phyloP scores from a whole-genome alignment of 2,797 vertebrate species.

The Amniataba percoides region DNA sequence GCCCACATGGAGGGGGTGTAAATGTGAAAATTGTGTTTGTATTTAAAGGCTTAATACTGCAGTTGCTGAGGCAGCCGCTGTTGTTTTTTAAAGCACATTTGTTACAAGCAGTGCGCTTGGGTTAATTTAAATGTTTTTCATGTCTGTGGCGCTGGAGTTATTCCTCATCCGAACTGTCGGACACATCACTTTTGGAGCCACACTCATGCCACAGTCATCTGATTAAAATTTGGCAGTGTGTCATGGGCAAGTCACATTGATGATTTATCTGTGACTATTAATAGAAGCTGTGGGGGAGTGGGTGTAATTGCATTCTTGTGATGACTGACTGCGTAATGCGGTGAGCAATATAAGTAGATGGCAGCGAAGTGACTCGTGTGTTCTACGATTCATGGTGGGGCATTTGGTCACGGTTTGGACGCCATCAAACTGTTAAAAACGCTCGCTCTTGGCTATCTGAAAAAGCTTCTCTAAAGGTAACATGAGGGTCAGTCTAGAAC shows the following conservation, averaged over 20 bases:
- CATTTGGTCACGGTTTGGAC: conserved; percentile 35
- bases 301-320: conserved; percentile 68
- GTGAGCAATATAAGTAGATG: conserved; percentile 51
- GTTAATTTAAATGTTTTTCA: conserved; percentile 1
- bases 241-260: conserved; percentile 62
- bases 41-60: conserved; percentile 14
- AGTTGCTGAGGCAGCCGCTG: neutral
- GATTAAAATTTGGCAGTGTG: conserved; percentile 55
- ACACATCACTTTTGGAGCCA: conserved; percentile 8
- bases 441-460: neutral
- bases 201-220: conserved; percentile 30
- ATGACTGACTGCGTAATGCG: conserved; percentile 58
- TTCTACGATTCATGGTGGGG: neutral
- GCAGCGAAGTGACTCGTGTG: conserved; percentile 49
- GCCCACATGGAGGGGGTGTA: conserved; percentile 32
- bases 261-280: conserved; percentile 74
- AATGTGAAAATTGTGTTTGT: conserved; percentile 45
- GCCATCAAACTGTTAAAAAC: neutral
- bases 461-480: neutral
- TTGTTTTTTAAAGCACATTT: neutral
- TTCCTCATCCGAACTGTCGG: conserved; percentile 10
- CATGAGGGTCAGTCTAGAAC: neutral
- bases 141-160: neutral
- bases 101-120: neutral
- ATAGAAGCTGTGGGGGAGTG: conserved; percentile 61